These are phyloP conservation scores for Crenichthys baileyi DNA, from an alignment of 2,797 vertebrate species.

Conservation along the genomic window DNA sequence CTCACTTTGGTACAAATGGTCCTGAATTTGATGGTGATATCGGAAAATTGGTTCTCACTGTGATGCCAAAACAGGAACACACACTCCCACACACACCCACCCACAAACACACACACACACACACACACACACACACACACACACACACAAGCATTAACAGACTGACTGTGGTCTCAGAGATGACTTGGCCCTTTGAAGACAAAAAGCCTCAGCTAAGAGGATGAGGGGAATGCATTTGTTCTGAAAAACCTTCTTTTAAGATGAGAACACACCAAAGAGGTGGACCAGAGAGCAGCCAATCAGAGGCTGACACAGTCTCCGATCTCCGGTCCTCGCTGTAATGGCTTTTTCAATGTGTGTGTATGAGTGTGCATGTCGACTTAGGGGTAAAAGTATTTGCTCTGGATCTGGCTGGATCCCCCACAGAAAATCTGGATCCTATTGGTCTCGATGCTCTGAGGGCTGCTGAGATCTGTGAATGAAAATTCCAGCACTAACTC, in stretches of 20 bases:
- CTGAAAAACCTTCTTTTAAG: slow-evolving; percentile 55
- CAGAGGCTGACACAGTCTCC: slow-evolving; percentile 58
- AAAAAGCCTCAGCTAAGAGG: slow-evolving; percentile 74
- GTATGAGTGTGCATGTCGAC: slow-evolving; percentile 31
- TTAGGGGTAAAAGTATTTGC: slow-evolving; percentile 49
- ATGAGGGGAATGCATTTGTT: slow-evolving; percentile 69
- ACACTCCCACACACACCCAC: too few species aligned
- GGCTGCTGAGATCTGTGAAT: slow-evolving; percentile 75
- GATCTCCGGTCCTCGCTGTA: slow-evolving; percentile 51
- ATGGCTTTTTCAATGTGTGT: slow-evolving; percentile 39
- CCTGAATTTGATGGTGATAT: too few species aligned
- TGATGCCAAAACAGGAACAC: slow-evolving; percentile 13
- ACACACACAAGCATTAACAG: slow-evolving; percentile 69
- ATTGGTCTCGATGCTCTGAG: slow-evolving; percentile 73
- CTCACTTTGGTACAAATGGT: too few species aligned
- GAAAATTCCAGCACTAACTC: slow-evolving; percentile 77
- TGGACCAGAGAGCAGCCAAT: slow-evolving; percentile 62
- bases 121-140: slow-evolving; percentile 18
- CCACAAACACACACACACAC: too few species aligned
- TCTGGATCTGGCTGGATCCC: slow-evolving; percentile 67
- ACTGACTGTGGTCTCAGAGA: slow-evolving; percentile 72
- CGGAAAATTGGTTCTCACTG: too few species aligned
- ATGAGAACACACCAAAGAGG: slow-evolving; percentile 59
- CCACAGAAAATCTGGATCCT: slow-evolving; percentile 71
- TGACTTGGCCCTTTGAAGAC: slow-evolving; percentile 76